Conservation (phyloP, 2,888 invertebrate genomes). For the Phalera bucephala region DNA sequence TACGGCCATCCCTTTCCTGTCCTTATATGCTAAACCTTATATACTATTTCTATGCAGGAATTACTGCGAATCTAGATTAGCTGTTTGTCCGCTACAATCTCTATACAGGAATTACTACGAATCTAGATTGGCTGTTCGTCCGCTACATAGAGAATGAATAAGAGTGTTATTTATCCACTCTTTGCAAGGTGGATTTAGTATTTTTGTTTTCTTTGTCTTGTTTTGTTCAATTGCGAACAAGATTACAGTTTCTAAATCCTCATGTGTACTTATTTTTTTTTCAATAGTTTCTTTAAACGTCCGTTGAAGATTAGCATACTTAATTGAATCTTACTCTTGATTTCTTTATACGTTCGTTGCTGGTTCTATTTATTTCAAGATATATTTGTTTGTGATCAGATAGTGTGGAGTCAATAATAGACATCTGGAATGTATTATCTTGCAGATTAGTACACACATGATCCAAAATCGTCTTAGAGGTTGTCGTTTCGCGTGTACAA, state of each 20-base stretch:
- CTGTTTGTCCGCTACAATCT: no score
- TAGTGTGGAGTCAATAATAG: constrained; percentile 3
- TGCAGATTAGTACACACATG: no score
- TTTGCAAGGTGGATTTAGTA: background rate
- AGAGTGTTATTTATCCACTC: constrained; percentile 1
- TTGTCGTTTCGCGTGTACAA: constrained; percentile 5
- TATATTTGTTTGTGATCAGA: no score
- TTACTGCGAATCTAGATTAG: no score
- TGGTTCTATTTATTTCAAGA: background rate
- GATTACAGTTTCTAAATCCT: background rate
- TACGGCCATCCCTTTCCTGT: no score
- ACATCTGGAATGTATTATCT: constrained; percentile 3
- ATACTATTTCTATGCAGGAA: no score
- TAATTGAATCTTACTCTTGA: background rate
- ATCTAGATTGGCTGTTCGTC: no score
- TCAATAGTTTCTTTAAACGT: background rate
- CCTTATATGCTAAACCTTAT: no score
- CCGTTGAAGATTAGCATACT: background rate
- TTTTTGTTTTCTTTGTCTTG: background rate
- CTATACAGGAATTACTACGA: no score
- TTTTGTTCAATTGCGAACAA: no score
- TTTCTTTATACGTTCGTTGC: background rate
- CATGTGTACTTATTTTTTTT: background rate
- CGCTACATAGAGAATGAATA: no score
- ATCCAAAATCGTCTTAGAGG: background rate